Evolutionary conservation across 2,888 invertebrate species (phyloP).

Genomic region (Ormyrus nitidulus): DNA sequence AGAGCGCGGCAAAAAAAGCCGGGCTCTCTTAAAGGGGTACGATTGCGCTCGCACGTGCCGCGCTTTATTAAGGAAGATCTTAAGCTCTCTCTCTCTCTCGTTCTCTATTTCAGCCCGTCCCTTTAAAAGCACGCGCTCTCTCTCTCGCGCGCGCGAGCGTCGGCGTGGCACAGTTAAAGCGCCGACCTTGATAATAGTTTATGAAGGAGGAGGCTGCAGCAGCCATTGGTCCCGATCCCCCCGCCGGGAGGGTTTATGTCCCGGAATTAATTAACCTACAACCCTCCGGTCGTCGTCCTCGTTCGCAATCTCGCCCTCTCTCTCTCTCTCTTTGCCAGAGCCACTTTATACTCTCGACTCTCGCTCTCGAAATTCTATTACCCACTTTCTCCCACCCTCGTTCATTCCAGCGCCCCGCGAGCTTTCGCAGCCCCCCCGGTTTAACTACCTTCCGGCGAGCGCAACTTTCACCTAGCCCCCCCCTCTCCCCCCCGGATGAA

Average conservation of each 20-base stretch:
- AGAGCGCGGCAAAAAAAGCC: neutral
- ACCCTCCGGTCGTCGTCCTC: conserved; percentile 62
- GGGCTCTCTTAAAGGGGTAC: conserved; percentile 41
- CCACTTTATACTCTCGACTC: conserved; percentile 70
- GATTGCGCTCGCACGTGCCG: conserved; percentile 2
- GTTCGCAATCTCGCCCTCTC: conserved; percentile 38
- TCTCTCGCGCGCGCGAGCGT: conserved; percentile 20
- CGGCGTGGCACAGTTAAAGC: conserved; percentile 70
- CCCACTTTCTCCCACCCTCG: conserved; percentile 56
- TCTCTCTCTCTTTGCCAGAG: conserved; percentile 43
- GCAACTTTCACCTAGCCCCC: conserved; percentile 41
- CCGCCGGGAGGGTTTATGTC: conserved; percentile 67
- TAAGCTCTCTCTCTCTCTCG: conserved; percentile 48
- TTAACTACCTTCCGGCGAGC: conserved; percentile 24
- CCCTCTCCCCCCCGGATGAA: neutral
- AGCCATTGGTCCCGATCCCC: conserved; percentile 47
- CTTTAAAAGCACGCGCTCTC: conserved; percentile 64
- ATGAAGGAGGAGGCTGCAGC: conserved; percentile 64
- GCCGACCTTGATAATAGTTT: conserved; percentile 73
- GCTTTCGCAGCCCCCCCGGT: conserved; percentile 53
- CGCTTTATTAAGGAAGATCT: conserved; percentile 61
- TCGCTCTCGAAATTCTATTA: conserved; percentile 72
- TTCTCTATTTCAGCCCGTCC: conserved; percentile 63
- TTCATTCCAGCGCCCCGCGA: conserved; percentile 57
- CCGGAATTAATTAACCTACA: conserved; percentile 73